Percentiles rank a stretch among this genome's conserved stretches.
phyloP scores from a whole-genome alignment of 2,113 vertebrate species.

The Hystrix brachyura region DNA sequence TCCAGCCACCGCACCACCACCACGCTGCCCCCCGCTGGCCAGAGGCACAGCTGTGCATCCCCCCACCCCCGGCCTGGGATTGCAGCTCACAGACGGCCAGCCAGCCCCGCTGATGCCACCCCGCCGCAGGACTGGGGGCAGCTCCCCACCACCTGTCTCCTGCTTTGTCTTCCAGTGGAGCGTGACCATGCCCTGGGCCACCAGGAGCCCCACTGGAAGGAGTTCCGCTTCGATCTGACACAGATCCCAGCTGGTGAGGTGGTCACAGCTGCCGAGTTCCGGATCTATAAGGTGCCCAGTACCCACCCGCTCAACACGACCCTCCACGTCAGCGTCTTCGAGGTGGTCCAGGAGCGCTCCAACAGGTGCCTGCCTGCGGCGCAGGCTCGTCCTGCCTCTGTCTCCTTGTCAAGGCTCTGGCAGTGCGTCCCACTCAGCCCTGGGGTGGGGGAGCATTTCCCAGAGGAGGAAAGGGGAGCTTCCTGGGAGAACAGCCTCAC shows the following conservation, averaged over 20 bases:
- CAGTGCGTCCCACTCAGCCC: not conserved
- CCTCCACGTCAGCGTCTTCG: slow-evolving; percentile 94
- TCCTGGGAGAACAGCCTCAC: not conserved
- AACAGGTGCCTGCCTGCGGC: slow-evolving; percentile 88
- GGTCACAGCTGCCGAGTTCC: slow-evolving; percentile 95
- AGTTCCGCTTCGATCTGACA: slow-evolving; percentile 96
- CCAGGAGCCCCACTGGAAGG: slow-evolving; percentile 96
- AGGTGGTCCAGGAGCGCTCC: slow-evolving; percentile 91
- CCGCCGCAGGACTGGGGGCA: rapidly evolving
- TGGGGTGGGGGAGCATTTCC: not conserved
- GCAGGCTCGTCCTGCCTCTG: not conserved
- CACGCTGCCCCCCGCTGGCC: rapidly evolving
- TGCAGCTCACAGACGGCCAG: not conserved
- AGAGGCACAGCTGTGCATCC: not conserved
- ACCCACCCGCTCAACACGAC: slow-evolving; percentile 90
- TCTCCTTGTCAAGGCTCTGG: not conserved
- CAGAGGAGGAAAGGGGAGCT: not conserved
- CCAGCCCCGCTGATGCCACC: not conserved
- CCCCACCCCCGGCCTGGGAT: not conserved
- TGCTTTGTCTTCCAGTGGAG: slow-evolving; percentile 90
- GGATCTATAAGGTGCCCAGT: slow-evolving; percentile 95
- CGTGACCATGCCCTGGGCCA: slow-evolving; percentile 92
- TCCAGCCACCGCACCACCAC: no score
- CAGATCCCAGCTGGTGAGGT: slow-evolving; percentile 94
- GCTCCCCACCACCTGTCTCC: rapidly evolving